Percentiles rank a stretch among this genome's conserved stretches.
phyloP scores from a whole-genome alignment of 2,113 vertebrate species.

The Xerus inauris region DNA sequence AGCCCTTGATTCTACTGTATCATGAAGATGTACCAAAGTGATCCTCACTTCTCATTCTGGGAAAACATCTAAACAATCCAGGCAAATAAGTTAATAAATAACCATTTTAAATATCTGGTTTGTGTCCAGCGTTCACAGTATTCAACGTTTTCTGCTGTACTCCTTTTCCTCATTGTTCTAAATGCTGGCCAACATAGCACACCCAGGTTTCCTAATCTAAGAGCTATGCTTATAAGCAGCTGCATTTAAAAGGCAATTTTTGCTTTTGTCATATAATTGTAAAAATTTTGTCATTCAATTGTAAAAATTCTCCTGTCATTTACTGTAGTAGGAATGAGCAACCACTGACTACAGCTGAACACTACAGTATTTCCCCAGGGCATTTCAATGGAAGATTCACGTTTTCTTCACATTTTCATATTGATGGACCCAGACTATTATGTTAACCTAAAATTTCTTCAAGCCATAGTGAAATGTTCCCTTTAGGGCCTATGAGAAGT shows the following conservation, averaged over 20 bases:
- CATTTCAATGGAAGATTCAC: neutral
- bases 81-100: slow-evolving; percentile 38
- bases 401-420: slow-evolving; percentile 6
- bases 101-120: slow-evolving; percentile 3
- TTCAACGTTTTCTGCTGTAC: slow-evolving; percentile 5
- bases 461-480: neutral
- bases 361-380: neutral
- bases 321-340: neutral
- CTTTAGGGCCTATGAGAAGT: neutral
- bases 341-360: neutral
- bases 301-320: slow-evolving; percentile 1
- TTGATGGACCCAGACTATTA: neutral
- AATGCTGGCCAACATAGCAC: neutral
- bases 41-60: neutral
- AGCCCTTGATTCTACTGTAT: neutral
- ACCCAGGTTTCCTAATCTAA: slow-evolving; percentile 32
- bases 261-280: neutral
- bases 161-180: slow-evolving; percentile 42
- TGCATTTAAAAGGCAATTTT: slow-evolving; percentile 44
- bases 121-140: slow-evolving; percentile 11
- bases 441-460: slow-evolving; percentile 5
- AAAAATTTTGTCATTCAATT: slow-evolving; percentile 56
- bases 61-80: neutral
- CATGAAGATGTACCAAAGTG: neutral
- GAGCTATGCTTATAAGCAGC: neutral